Conservation (phyloP, 2,888 invertebrate species). For the Syritta pipiens region DNA sequence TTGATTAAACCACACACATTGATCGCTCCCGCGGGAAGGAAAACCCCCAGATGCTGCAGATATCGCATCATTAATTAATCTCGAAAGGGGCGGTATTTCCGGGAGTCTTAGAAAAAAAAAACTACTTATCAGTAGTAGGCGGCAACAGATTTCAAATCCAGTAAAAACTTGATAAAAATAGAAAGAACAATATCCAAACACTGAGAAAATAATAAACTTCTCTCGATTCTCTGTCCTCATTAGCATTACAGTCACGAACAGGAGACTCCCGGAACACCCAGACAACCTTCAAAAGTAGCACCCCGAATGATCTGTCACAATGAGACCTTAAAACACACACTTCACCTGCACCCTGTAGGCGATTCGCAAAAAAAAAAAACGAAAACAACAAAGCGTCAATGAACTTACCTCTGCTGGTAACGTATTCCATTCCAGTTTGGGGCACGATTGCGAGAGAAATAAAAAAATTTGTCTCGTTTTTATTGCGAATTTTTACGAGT, state of each 20-base stretch:
- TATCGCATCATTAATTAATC: no score
- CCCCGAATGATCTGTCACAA: no score
- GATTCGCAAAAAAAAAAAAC: conserved; percentile 6
- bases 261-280: conserved; percentile 15
- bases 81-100: no score
- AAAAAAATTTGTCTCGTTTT: conserved; percentile 24
- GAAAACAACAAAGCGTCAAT: conserved; percentile 49
- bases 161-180: no score
- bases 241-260: conserved; percentile 21
- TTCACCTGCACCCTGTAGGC: conserved; percentile 7
- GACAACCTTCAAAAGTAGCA: conserved; percentile 18
- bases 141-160: no score
- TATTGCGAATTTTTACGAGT: conserved; percentile 15
- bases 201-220: background rate
- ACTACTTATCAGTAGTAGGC: no score
- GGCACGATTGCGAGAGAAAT: conserved; percentile 42
- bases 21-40: no score
- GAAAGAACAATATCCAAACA: no score
- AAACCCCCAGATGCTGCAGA: no score
- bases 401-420: conserved; percentile 64
- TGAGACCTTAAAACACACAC: no score
- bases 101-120: no score
- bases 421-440: conserved; percentile 63
- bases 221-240: background rate
- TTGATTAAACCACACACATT: no score